Evolutionary conservation across 2,888 invertebrate genomes (phyloP).

Genomic region (Mythimna impura): DNA sequence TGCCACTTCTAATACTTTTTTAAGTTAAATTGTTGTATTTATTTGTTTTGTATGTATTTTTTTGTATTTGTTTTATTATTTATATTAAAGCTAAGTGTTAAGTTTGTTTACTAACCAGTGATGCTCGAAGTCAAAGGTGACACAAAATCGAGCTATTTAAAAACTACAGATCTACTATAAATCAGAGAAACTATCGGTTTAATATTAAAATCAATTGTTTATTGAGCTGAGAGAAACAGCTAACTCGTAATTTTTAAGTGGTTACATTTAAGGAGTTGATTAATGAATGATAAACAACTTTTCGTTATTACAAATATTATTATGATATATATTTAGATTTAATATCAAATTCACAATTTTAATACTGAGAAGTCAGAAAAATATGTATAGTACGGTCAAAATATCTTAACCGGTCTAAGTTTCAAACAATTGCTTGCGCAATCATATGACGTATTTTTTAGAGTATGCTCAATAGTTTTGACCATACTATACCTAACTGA

Average conservation of each 20-base stretch:
- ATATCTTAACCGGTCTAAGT: too few relatives aligned
- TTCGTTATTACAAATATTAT: constrained; percentile 19
- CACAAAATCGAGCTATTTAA: background rate
- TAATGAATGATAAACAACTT: constrained; percentile 4
- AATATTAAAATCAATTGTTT: background rate
- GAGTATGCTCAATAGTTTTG: too few relatives aligned
- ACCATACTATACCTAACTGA: too few relatives aligned
- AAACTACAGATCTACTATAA: background rate
- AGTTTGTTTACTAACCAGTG: constrained; percentile 8
- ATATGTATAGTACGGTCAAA: background rate
- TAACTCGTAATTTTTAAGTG: background rate
- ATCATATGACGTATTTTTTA: too few relatives aligned
- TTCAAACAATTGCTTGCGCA: too few relatives aligned
- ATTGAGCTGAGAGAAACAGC: background rate
- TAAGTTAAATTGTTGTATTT: constrained; percentile 1
- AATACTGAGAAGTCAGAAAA: background rate
- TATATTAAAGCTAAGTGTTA: constrained; percentile 6
- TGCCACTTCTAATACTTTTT: constrained; percentile 17
- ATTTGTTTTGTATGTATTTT: too few relatives aligned
- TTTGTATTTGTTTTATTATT: background rate
- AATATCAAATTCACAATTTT: background rate
- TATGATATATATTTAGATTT: background rate
- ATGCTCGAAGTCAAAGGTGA: background rate
- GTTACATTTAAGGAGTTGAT: background rate
- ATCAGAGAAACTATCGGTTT: background rate